phyloP scores from a whole-genome alignment of 2,113 vertebrate species.

The Dissostichus mawsoni region DNA sequence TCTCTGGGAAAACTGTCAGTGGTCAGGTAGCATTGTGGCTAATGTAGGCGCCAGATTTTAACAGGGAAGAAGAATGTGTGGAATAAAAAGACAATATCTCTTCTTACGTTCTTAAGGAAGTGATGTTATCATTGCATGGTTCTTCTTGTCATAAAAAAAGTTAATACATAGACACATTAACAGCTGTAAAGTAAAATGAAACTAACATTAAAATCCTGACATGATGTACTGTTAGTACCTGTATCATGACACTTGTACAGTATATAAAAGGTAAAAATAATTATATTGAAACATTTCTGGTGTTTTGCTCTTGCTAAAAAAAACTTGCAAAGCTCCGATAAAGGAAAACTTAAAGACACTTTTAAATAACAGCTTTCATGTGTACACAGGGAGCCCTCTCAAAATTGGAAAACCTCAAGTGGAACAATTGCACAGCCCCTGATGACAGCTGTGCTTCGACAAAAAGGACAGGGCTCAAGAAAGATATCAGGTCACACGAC shows the following conservation, averaged over 20 bases:
- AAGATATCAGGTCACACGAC: slow-evolving; percentile 35
- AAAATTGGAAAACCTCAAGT: slow-evolving; percentile 10
- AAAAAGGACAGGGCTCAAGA: slow-evolving; percentile 38
- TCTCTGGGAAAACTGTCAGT: not conserved
- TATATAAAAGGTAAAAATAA: slow-evolving; percentile 24
- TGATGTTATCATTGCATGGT: not conserved
- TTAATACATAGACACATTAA: slow-evolving; percentile 12
- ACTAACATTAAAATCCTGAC: slow-evolving; percentile 28
- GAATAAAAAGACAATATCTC: not conserved
- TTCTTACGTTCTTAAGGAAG: not conserved
- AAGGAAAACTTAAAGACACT: slow-evolving; percentile 24
- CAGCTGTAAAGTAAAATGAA: slow-evolving; percentile 24
- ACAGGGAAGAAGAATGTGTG: not conserved
- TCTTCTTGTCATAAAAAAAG: not conserved
- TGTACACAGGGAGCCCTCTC: slow-evolving; percentile 38
- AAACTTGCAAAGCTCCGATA: not conserved
- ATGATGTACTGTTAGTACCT: slow-evolving; percentile 63
- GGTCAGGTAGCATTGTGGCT: not conserved
- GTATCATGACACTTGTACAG: slow-evolving; percentile 9
- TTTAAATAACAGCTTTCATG: slow-evolving; percentile 60
- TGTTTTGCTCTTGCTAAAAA: slow-evolving; percentile 7
- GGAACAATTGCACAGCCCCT: slow-evolving; percentile 8
- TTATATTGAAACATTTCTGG: not conserved
- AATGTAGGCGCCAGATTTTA: not conserved
- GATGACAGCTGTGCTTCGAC: slow-evolving; percentile 8